Evolutionary conservation across 1,140 invertebrate species (phyloP), one percentile per base, ranked within the genome.

Genomic region (Apis florea): DNA sequence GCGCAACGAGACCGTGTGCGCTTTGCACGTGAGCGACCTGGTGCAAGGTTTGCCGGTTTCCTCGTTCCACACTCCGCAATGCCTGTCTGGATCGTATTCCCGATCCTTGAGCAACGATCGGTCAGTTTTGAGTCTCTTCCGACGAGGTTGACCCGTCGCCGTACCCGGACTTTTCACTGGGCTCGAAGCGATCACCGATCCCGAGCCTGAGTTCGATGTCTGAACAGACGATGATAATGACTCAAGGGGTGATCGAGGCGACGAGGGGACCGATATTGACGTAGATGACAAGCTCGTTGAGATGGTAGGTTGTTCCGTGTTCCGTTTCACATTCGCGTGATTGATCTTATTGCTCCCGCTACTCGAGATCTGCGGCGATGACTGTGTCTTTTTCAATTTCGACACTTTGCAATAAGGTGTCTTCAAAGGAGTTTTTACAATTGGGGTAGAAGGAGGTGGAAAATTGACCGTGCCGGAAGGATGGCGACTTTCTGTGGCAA

Each of bases 1-100:
- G 63, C 97, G 93, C 71, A 97, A 88, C 47, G 96, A 96, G 71
- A 98, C 94, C 11, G 96, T 96, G 93, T 98, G 97, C 21, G 97
- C 96, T 93, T 97, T 97, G 91, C 97, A 98, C 1, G 97, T 97
- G 19, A 97, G 94, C 17, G 97, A 97, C 49, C 97, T 93, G 40
- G 97, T 97, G 91, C 97, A 98, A 0, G 96, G 96, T 88, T 96
- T 96, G 2, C 94, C 94, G 70, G 95, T 95, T 84, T 96, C 96
- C 8, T 95, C 94, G 74, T 95, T 95, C 86, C 95, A 94, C 5
- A 97, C 97, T 4, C 97, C 97, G 92, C 97, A 98, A 89, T 98
- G 97, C 72, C 96, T 95, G 87, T 97, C 96, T 9, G 97, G 95
- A 91, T 97, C 96, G 92, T 97, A 98, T 88, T 97, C 96, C 74